phyloP scores from a whole-genome alignment of 2,113 vertebrate genomes.

The Cervus canadensis region DNA sequence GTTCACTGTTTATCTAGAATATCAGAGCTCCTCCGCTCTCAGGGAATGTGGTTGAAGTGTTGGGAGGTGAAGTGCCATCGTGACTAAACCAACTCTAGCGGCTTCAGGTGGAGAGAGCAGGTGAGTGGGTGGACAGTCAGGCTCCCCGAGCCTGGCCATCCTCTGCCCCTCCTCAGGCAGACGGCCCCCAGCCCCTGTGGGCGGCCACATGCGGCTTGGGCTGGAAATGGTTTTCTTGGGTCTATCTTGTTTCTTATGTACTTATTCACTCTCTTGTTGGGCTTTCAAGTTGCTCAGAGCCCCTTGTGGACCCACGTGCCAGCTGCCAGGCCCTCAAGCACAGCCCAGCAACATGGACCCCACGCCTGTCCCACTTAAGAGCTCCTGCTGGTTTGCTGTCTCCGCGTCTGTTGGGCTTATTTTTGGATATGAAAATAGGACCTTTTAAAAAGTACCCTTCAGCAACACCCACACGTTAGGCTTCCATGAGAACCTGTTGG shows the following conservation, averaged over 20 bases:
- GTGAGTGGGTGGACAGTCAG: background rate
- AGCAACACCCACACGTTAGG: slow-evolving; percentile 41
- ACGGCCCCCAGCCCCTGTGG: background rate
- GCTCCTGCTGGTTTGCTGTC: background rate
- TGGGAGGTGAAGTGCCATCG: background rate
- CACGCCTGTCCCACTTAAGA: background rate
- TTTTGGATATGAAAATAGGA: slow-evolving; percentile 67
- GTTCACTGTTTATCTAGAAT: background rate
- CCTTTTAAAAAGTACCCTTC: slow-evolving; percentile 60
- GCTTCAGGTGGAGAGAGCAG: background rate
- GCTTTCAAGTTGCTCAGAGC: background rate
- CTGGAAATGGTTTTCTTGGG: background rate
- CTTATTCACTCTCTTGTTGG: too few relatives aligned
- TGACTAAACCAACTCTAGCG: background rate
- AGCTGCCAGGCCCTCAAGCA: background rate
- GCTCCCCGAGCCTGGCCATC: background rate
- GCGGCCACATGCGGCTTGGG: background rate
- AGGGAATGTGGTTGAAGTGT: background rate
- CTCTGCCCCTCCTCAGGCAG: background rate
- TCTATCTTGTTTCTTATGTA: background rate
- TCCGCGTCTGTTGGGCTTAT: slow-evolving; percentile 37
- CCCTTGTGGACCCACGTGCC: too few relatives aligned
- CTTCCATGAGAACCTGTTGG: slow-evolving; percentile 40
- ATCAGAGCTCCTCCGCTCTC: background rate
- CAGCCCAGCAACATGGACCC: background rate